Base-by-base conservation (phyloP, 2,888 invertebrate species). In the Hydroisotoma schaefferi region DNA sequence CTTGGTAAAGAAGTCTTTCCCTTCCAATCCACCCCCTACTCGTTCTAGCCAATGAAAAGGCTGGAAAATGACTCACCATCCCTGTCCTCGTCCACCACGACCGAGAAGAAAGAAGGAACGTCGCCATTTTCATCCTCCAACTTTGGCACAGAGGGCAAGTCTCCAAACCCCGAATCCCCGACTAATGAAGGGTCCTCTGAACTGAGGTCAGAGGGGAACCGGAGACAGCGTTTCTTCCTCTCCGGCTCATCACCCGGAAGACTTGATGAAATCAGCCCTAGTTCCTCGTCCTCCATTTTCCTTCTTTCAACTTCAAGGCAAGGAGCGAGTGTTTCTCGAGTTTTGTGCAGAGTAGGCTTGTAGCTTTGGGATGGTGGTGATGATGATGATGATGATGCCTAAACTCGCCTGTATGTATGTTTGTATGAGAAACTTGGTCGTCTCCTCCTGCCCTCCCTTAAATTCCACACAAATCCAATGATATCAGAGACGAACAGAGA, bases 191-290 rank as follows among this genome's bases (percentile, higher is more conserved):
- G 68, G 59, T 70, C 69, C 57, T 71, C 71, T 18, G 59, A 47
- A 58, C 63, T 65, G 27, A 66, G 58, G 64, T 69, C 68, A 59
- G 66, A 66, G 52, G 68, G 43, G 43, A 64, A 67, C n/a, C 69
- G 65, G 55, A 71, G 61, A 44, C 71, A 71, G 28, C 71, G 61
- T 58, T 69, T 68, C 54, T 71, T 71, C 37, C 67, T 55, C 55
- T 68, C 61, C 6, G 71, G 71, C 57, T 71, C 71, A 12, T 33
- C 37, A 33, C n/a, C n/a, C n/a, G n/a, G n/a, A n/a, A n/a, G n/a
- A n/a, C n/a, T n/a, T 5, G 40, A 5, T 8, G 40, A 15, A 18
- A 40, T 15, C n/a, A 18, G 40, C 40, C 40, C 23, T 12, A 23
- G 10, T 33, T 33, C n/a, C 26, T 22, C 47, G 26, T 23, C 47